A percentile compares a stretch with the other conserved stretches of the same genome.
Evolutionary conservation across 2,113 vertebrate species (phyloP).

Genomic region (Riparia riparia): DNA sequence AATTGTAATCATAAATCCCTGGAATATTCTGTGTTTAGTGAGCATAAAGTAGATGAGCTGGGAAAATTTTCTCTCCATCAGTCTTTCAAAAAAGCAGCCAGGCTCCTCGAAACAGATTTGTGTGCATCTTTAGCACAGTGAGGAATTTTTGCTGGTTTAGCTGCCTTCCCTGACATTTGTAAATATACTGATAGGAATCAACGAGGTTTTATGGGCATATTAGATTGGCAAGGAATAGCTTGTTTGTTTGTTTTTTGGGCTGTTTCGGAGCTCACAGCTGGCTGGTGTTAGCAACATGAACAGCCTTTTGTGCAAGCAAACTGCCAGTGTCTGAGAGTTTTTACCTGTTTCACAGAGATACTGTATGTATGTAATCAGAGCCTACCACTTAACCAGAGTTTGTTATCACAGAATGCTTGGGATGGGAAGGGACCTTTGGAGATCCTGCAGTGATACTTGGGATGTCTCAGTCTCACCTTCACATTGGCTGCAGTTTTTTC

Average conservation of each 20-base stretch:
- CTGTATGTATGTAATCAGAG: not conserved
- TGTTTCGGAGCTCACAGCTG: not conserved
- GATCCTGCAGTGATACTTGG: not conserved
- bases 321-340: not conserved
- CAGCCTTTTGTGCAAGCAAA: not conserved
- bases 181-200: not conserved
- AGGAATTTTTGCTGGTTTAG: not conserved
- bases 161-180: not conserved
- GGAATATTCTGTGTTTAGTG: not conserved
- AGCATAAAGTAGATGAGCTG: not conserved
- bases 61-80: not conserved
- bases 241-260: not conserved
- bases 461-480: not conserved
- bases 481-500: not conserved
- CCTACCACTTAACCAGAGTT: not conserved
- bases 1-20: constrained; percentile 9
- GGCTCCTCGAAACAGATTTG: not conserved
- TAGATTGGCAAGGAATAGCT: not conserved
- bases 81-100: not conserved
- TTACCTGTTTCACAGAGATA: not conserved
- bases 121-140: not conserved
- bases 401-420: not conserved
- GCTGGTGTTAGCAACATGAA: not conserved
- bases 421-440: not conserved
- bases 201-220: not conserved